Base-by-base conservation (phyloP, 2,113 vertebrate genomes). In the Accipiter cooperii region DNA sequence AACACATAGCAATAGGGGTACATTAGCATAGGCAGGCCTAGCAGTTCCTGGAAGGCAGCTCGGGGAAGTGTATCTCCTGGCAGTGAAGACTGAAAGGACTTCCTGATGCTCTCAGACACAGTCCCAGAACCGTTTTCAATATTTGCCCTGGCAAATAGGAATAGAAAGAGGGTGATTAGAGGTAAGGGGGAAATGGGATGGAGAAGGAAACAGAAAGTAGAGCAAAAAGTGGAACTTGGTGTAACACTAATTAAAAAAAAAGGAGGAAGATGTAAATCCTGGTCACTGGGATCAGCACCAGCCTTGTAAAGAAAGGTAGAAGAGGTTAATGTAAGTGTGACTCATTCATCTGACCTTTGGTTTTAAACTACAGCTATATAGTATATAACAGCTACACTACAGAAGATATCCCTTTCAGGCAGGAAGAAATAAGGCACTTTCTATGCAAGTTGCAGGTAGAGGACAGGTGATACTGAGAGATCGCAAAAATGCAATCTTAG, bases 271-370 rank as follows among this genome's bases (percentile, higher is more conserved):
- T 18, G 12, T n/a, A 81, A 78, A 44, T 51, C 31, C 22, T 78
- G 15, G 36, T 81, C 33, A 19, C 5, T 31, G 38, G 19, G 66
- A 83, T 73, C 33, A 69, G 21, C 58, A 71, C 4, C 17, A 58
- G n/a, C 25, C 54, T 74, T 69, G 17, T 44, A 42, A 66, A 84
- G 42, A 47, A 86, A 74, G n/a, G 8, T 16, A 40, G 36, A 38
- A 68, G 21, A 68, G 13, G 12, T 89, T 74, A n/a, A 47, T 51
- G 6, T 42, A 80, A 77, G 42, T 31, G 20, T 54, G 42, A 28
- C 19, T 51, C 6, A 33, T 20, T 68, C 5, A 1, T 46, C 29
- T 0, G 0, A 13, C 24, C 15, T 21, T 40, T 71, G 42, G 16
- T 55, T 87, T 81, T 58, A 91, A 71, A 49, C 24, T 63, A 22